These are phyloP conservation scores for Colistium nudipinnis DNA, from an alignment of 2,113 vertebrate genomes.

Conservation along the genomic window DNA sequence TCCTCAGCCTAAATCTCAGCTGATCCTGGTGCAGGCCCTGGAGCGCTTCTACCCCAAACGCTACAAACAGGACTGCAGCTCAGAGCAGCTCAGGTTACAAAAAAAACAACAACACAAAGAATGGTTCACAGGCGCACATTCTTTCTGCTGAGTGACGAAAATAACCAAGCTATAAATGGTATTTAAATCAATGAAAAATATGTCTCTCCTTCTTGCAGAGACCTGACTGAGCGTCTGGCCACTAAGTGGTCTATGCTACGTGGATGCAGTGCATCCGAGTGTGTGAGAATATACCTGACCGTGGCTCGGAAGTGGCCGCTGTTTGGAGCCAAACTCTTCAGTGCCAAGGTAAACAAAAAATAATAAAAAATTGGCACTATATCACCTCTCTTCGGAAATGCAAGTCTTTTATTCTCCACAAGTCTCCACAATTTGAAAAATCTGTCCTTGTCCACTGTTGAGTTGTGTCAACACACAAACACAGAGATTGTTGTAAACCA, in stretches of 20 bases:
- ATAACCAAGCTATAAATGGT: not conserved
- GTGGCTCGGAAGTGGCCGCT: slow-evolving; percentile 91
- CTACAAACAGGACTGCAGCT: slow-evolving; percentile 85
- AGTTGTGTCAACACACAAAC: not conserved
- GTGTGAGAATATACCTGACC: slow-evolving; percentile 88
- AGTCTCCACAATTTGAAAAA: not conserved
- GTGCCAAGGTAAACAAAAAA: slow-evolving; percentile 84
- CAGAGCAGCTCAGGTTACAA: slow-evolving; percentile 87
- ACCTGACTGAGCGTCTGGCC: slow-evolving; percentile 82
- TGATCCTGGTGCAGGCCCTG: slow-evolving; percentile 86
- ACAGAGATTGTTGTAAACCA: not conserved
- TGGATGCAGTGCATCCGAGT: slow-evolving; percentile 86
- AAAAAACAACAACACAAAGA: not conserved
- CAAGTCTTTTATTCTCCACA: too few relatives aligned
- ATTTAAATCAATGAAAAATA: not conserved
- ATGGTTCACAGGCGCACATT: not conserved
- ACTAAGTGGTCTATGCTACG: slow-evolving; percentile 87
- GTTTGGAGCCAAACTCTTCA: slow-evolving; percentile 89
- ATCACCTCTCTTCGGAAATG: too few relatives aligned
- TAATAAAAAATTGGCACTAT: too few relatives aligned
- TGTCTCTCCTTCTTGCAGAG: slow-evolving; percentile 69
- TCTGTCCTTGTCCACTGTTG: not conserved
- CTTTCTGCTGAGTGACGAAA: not conserved
- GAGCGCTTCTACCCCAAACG: slow-evolving; percentile 90
- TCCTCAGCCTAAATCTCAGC: slow-evolving; percentile 85